These are phyloP conservation scores for Choristoneura rosaceana DNA, from an alignment of 2,888 invertebrate species.

Conservation along the genomic window DNA sequence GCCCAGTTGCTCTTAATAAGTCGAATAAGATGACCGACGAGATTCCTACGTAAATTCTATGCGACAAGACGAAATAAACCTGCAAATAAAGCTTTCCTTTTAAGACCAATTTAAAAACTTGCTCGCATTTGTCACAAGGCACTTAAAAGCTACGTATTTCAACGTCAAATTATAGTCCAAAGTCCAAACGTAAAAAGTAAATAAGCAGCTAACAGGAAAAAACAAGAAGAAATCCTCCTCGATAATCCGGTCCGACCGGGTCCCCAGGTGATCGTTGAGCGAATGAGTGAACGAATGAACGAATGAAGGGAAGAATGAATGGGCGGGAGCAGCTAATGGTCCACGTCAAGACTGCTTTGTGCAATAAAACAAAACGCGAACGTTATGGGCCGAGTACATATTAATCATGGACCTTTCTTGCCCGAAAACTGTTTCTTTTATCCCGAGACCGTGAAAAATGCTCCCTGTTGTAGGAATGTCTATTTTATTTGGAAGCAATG, in stretches of 20 bases:
- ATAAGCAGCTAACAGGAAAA: slow-evolving; percentile 49
- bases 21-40: neutral
- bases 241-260: slow-evolving; percentile 66
- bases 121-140: slow-evolving; percentile 32
- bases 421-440: slow-evolving; percentile 34
- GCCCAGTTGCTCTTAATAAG: neutral
- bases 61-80: slow-evolving; percentile 10
- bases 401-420: slow-evolving; percentile 43
- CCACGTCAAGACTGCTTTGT: slow-evolving; percentile 72
- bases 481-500: slow-evolving; percentile 23
- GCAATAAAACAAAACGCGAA: slow-evolving; percentile 74
- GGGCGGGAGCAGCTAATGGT: slow-evolving; percentile 71
- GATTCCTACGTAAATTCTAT: neutral
- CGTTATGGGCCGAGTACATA: slow-evolving; percentile 62
- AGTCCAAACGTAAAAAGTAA: slow-evolving; percentile 41
- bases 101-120: slow-evolving; percentile 33
- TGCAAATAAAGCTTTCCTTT: slow-evolving; percentile 23
- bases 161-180: slow-evolving; percentile 39
- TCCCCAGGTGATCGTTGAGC: slow-evolving; percentile 78
- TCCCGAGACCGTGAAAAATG: slow-evolving; percentile 34
- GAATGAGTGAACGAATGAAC: slow-evolving; percentile 58
- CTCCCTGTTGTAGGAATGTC: slow-evolving; percentile 18
- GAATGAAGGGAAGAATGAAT: slow-evolving; percentile 68
- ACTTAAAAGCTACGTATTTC: slow-evolving; percentile 29
- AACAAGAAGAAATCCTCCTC: slow-evolving; percentile 59